A percentile compares a stretch with the other conserved stretches of the same genome.
Evolutionary conservation across 2,797 vertebrate species (phyloP).

Genomic region (Paratrypauchen microcephalus): DNA sequence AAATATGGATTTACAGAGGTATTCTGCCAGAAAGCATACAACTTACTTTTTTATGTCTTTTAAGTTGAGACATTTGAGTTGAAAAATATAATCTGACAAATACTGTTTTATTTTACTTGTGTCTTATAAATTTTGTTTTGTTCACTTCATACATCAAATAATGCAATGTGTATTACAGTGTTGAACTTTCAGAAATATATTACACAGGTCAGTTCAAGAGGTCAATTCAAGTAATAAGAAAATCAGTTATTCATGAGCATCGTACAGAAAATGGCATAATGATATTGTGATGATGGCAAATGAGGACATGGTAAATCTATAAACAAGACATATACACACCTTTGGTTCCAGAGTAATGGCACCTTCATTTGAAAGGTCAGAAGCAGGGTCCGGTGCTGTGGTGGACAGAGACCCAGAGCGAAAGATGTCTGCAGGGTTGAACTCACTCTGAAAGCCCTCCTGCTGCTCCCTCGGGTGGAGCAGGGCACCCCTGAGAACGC

Average conservation of each 20-base stretch:
- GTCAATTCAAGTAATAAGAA: background rate
- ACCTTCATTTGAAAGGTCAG: slow-evolving; percentile 53
- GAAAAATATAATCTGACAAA: background rate
- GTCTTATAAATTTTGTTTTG: too few species aligned
- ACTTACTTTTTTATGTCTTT: background rate
- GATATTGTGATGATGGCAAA: background rate
- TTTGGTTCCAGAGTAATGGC: slow-evolving; percentile 65
- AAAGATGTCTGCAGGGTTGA: slow-evolving; percentile 52
- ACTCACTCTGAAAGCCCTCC: slow-evolving; percentile 46
- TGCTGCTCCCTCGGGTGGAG: slow-evolving; percentile 60
- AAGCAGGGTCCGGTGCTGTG: slow-evolving; percentile 40
- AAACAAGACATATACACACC: slow-evolving; percentile 64
- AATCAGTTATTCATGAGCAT: background rate
- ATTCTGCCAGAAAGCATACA: background rate
- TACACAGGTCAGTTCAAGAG: background rate
- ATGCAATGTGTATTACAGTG: too few species aligned
- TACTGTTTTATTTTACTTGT: too few species aligned
- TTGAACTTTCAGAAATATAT: too few species aligned
- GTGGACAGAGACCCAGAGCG: slow-evolving; percentile 56
- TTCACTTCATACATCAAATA: too few species aligned
- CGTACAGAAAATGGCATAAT: background rate
- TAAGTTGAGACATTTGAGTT: background rate
- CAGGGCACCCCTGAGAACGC: slow-evolving; percentile 57
- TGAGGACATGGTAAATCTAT: background rate
- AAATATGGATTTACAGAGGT: background rate